These are phyloP conservation scores for Eucidaris tribuloides DNA, from an alignment of 35 echinoderm and acorn worm species.

Conservation along the genomic window DNA sequence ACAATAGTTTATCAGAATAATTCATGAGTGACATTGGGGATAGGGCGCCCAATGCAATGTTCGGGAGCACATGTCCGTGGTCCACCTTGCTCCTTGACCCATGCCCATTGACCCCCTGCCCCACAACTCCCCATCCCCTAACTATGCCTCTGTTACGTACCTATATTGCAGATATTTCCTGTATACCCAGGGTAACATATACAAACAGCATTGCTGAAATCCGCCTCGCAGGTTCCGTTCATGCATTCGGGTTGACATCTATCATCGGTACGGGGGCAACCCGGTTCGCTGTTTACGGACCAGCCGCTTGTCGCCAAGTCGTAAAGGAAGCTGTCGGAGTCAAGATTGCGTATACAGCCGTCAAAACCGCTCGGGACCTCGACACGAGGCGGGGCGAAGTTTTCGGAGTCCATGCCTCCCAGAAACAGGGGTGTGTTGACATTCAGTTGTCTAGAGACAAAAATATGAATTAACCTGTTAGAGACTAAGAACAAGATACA, in stretches of 20 bases:
- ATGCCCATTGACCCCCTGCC: no score
- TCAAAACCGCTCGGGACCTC: constrained; percentile 28
- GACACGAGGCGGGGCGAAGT: background rate
- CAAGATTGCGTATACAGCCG: constrained; percentile 81
- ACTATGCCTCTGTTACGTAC: no score
- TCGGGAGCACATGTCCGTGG: no score
- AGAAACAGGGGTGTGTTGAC: constrained; percentile 85
- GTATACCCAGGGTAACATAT: constrained; percentile 83
- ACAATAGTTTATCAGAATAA: no score
- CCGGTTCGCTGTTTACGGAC: constrained; percentile 33
- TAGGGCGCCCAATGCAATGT: no score
- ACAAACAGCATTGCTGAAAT: constrained; percentile 47
- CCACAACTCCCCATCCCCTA: no score
- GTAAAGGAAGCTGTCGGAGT: constrained; percentile 80
- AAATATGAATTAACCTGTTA: no score
- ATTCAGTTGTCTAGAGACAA: constrained; percentile 85
- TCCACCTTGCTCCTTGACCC: no score
- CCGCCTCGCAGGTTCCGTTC: constrained; percentile 78
- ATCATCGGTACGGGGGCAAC: constrained; percentile 64
- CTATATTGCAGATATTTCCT: constrained; percentile 49
- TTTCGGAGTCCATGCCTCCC: constrained; percentile 49
- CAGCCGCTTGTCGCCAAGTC: constrained; percentile 53
- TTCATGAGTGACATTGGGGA: no score
- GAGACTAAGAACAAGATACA: no score
- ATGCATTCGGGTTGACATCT: constrained; percentile 58